phyloP scores from a whole-genome alignment of 2,888 invertebrate species.

The Latrodectus hesperus region DNA sequence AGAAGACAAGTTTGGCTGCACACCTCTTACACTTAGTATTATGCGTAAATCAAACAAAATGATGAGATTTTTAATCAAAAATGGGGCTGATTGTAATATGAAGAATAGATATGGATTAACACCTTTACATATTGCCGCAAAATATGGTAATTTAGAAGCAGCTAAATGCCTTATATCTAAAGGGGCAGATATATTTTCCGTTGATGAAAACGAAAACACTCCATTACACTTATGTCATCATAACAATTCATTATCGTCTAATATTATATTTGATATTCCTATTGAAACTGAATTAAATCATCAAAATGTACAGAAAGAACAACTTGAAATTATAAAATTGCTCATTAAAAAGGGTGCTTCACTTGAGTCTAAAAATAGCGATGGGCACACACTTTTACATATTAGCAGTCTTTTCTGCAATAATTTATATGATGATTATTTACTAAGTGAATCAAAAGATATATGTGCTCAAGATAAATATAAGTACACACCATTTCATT shows the following conservation, averaged over 20 bases:
- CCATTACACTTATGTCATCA: slow-evolving; percentile 7
- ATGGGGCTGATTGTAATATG: slow-evolving; percentile 1
- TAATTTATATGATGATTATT: not conserved
- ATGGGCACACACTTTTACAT: slow-evolving; percentile 12
- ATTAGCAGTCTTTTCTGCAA: not conserved
- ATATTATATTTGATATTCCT: not conserved
- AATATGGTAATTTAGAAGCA: slow-evolving; percentile 6
- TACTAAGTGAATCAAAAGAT: not conserved
- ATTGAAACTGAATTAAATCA: not conserved
- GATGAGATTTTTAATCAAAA: not conserved
- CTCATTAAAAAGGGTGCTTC: not conserved
- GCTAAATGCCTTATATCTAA: not conserved
- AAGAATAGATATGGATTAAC: not conserved
- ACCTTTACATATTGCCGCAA: slow-evolving; percentile 10
- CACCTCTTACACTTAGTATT: not conserved
- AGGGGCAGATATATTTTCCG: slow-evolving; percentile 3
- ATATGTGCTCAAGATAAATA: not conserved
- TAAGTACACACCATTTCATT: slow-evolving; percentile 12
- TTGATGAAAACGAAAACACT: not conserved
- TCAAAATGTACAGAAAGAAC: not conserved
- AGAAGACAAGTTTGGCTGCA: not conserved
- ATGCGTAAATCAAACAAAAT: not conserved
- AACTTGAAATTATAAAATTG: not conserved
- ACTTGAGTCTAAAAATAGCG: not conserved
- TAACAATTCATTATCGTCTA: not conserved